These are phyloP conservation scores for Caenorhabditis plicata DNA, from an alignment of 2,888 invertebrate species.

Conservation along the genomic window DNA sequence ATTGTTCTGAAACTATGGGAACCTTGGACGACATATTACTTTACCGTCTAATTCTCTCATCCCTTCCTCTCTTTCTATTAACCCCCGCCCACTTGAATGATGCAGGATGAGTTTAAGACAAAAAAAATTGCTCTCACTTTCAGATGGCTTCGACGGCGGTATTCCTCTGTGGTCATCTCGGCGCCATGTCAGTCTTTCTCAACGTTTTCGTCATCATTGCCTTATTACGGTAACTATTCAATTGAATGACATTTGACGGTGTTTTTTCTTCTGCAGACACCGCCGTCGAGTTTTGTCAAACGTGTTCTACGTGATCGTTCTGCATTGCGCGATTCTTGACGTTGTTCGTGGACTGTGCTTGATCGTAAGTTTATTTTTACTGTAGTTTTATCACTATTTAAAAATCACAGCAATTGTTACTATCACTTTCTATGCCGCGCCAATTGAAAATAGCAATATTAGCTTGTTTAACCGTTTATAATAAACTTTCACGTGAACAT, in stretches of 20 bases:
- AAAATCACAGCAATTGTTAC: background rate
- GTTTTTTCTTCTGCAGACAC: conserved; percentile 19
- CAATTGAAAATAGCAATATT: too few species aligned
- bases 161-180: conserved; percentile 56
- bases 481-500: too few species aligned
- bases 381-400: background rate
- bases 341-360: conserved; percentile 59
- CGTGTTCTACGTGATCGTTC: conserved; percentile 64
- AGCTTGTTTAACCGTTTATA: too few species aligned
- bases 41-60: too few species aligned
- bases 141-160: conserved; percentile 57
- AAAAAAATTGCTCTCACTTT: too few species aligned
- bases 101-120: too few species aligned
- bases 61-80: too few species aligned
- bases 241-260: background rate
- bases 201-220: conserved; percentile 62
- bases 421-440: too few species aligned
- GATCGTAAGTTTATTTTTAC: conserved; percentile 29
- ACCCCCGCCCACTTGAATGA: background rate
- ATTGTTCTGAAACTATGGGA: too few species aligned
- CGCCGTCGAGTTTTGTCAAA: conserved; percentile 56
- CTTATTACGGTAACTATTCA: conserved; percentile 26
- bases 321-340: conserved; percentile 64
- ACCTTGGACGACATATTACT: too few species aligned
- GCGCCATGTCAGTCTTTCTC: conserved; percentile 58